Conservation (phyloP, 2,888 invertebrate genomes). For the Opisthograptis luteolata region DNA sequence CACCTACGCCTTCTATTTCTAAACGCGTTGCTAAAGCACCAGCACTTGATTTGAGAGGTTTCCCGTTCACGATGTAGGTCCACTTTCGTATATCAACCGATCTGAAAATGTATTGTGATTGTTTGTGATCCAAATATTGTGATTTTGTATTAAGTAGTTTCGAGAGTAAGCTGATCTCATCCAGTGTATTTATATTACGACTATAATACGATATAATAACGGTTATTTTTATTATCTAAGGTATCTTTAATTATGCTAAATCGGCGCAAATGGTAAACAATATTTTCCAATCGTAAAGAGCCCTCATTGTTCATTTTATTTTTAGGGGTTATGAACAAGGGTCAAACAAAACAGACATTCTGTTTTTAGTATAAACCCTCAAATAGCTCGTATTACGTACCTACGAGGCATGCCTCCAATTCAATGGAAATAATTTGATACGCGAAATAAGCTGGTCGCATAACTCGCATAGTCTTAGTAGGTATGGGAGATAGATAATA, state of each 20-base stretch:
- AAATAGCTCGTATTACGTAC: constrained; percentile 37
- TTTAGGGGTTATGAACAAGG: constrained; percentile 10
- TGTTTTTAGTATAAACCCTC: constrained; percentile 38
- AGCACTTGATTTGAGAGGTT: constrained; percentile 3
- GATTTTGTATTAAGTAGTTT: constrained; percentile 6
- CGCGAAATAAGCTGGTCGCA: constrained; percentile 34
- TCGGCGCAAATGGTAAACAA: neutral
- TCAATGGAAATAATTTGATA: constrained; percentile 51
- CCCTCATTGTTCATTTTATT: constrained; percentile 13
- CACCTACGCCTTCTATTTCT: neutral
- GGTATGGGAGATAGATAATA: constrained; percentile 8
- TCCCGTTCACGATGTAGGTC: neutral
- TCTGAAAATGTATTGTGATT: constrained; percentile 10
- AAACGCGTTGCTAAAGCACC: constrained; percentile 1
- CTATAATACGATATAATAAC: too few relatives aligned
- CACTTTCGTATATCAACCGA: constrained; percentile 6
- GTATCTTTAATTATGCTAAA: neutral
- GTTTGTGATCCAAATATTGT: constrained; percentile 8
- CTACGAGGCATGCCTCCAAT: constrained; percentile 39
- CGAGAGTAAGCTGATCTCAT: too few relatives aligned
- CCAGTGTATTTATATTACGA: neutral
- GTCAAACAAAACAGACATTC: constrained; percentile 13
- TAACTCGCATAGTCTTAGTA: constrained; percentile 33
- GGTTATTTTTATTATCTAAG: too few relatives aligned
- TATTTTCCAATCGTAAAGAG: neutral